Evolutionary conservation across 2,113 vertebrate genomes (phyloP).

Genomic region (Dermatemys mawii): DNA sequence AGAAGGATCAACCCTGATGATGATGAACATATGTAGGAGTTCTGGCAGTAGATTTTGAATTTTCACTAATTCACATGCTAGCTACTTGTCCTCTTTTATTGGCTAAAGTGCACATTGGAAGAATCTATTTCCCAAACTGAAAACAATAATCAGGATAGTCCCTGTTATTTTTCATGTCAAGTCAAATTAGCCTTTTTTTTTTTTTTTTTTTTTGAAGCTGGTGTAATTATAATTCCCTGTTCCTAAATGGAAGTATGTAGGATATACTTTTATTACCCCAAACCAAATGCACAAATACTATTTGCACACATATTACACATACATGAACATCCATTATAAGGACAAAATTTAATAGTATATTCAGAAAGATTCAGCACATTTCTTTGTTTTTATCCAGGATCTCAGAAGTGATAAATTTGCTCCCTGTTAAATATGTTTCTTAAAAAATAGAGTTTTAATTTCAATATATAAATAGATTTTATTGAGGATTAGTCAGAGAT

Average conservation of each 20-base stretch:
- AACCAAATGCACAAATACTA: background rate
- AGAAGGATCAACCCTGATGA: background rate
- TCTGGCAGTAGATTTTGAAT: background rate
- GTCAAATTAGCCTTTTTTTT: background rate
- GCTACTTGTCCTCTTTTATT: background rate
- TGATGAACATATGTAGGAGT: background rate
- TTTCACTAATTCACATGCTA: background rate
- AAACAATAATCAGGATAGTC: background rate
- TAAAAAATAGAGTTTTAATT: background rate
- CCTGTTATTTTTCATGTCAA: background rate
- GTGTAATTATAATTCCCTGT: background rate
- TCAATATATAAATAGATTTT: background rate
- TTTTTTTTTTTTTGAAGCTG: background rate
- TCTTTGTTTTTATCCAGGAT: background rate
- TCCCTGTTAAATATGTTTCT: background rate
- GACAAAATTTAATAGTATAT: accelerated
- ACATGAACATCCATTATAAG: background rate
- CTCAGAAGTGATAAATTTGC: background rate
- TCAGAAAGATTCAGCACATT: background rate
- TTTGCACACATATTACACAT: background rate
- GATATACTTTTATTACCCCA: background rate
- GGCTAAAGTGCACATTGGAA: background rate
- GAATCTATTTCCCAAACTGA: background rate
- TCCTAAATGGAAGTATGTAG: background rate
- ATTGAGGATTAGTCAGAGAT: background rate